Conservation (phyloP, 2,888 invertebrate genomes). For the Pardosa pseudoannulata region DNA sequence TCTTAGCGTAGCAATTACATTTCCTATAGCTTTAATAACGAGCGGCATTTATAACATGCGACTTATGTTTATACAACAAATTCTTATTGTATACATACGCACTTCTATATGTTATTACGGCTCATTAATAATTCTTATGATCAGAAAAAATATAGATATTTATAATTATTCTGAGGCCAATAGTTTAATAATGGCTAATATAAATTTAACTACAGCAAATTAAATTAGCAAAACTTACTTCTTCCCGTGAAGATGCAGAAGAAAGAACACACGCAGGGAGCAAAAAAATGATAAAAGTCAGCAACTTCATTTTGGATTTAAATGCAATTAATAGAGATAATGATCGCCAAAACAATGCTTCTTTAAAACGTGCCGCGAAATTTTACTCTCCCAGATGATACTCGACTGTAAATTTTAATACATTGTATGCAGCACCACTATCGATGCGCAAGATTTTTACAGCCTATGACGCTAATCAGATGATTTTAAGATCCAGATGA, state of each 20-base stretch:
- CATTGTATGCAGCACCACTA: slow-evolving; percentile 13
- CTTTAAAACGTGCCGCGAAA: slow-evolving; percentile 12
- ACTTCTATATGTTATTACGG: too few species aligned
- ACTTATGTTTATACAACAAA: too few species aligned
- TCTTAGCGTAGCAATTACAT: too few species aligned
- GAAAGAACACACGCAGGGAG: slow-evolving; percentile 44
- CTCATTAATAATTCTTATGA: too few species aligned
- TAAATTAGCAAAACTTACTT: slow-evolving; percentile 41
- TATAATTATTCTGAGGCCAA: too few species aligned
- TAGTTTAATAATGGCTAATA: too few species aligned
- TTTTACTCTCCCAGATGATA: background rate
- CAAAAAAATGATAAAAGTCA: slow-evolving; percentile 24
- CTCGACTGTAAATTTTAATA: background rate
- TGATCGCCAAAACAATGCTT: background rate
- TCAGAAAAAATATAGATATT: too few species aligned
- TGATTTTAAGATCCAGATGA: slow-evolving; percentile 24
- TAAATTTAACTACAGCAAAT: too few species aligned
- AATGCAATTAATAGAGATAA: background rate
- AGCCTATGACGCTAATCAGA: background rate
- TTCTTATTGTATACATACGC: too few species aligned
- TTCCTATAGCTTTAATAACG: too few species aligned
- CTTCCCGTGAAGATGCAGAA: slow-evolving; percentile 57
- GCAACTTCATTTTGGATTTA: slow-evolving; percentile 39
- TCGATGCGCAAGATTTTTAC: slow-evolving; percentile 5
- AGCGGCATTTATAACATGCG: too few species aligned